Conservation (phyloP, 2,888 invertebrate genomes). For the Cantharis nigra region DNA sequence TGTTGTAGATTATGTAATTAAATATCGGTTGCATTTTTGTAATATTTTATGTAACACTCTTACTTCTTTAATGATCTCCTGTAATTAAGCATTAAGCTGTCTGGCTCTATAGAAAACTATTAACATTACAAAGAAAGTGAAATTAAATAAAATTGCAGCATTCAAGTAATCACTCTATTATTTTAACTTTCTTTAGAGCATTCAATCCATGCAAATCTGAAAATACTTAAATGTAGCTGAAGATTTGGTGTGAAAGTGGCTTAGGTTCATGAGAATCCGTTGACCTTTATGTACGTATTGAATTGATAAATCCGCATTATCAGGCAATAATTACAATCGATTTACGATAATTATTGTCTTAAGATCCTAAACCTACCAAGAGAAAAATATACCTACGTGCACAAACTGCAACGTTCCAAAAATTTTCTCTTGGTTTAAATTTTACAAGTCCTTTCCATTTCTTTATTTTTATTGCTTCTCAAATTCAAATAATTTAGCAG, state of each 20-base stretch:
- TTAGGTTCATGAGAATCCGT: conserved; percentile 24
- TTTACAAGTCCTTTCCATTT: neutral
- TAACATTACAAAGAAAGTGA: neutral
- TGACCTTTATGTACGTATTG: conserved; percentile 21
- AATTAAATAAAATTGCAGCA: neutral
- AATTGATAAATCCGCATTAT: conserved; percentile 6
- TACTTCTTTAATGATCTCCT: neutral
- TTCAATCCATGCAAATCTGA: conserved; percentile 10
- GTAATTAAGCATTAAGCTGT: neutral
- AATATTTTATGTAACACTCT: neutral
- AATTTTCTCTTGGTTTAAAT: neutral
- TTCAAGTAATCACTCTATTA: neutral
- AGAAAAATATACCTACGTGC: neutral
- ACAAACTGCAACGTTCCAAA: neutral
- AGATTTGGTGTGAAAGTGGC: conserved; percentile 26
- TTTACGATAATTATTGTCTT: neutral
- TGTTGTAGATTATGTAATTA: neutral
- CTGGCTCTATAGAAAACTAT: neutral
- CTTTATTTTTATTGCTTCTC: neutral
- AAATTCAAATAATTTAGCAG: neutral
- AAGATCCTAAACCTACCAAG: neutral
- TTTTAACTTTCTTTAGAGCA: conserved; percentile 7
- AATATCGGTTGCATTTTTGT: neutral
- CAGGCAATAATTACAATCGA: neutral
- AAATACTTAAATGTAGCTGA: conserved; percentile 14